A percentile compares a stretch with the other conserved stretches of the same genome.
These are phyloP conservation scores for Drosophila takahashii DNA, from an alignment of 1,140 invertebrate genomes.

Conservation along the genomic window DNA sequence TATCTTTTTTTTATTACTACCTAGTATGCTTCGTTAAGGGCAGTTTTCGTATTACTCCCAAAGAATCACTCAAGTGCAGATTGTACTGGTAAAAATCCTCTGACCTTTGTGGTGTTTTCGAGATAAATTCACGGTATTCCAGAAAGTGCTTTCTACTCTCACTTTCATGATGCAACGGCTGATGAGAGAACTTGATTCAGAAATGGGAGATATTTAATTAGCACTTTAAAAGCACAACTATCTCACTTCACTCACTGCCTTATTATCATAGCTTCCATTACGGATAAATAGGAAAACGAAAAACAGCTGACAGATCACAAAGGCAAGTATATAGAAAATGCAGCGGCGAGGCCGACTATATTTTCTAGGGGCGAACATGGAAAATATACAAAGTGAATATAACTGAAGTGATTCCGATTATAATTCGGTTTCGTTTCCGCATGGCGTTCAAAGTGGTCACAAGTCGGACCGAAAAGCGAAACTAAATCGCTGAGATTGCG, in stretches of 20 bases:
- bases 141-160: not conserved
- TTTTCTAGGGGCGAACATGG: conserved; percentile 36
- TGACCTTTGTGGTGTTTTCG: conserved; percentile 10
- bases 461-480: conserved; percentile 13
- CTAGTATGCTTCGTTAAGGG: conserved; percentile 52
- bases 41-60: conserved; percentile 46
- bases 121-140: conserved; percentile 38
- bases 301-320: conserved; percentile 27
- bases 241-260: conserved; percentile 12
- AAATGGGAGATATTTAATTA: too few relatives aligned
- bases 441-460: conserved; percentile 8
- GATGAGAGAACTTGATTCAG: too few relatives aligned
- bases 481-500: conserved; percentile 28
- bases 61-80: conserved; percentile 40
- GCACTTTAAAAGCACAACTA: too few relatives aligned
- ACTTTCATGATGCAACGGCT: not conserved
- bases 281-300: conserved; percentile 11
- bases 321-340: conserved; percentile 8
- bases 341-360: conserved; percentile 15
- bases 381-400: conserved; percentile 8
- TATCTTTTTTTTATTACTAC: conserved; percentile 13
- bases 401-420: conserved; percentile 18
- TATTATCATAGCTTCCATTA: not conserved
- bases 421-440: not conserved
- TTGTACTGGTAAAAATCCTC: conserved; percentile 56